These are phyloP conservation scores for Saccostrea echinata DNA, from an alignment of 1,140 invertebrate species.

Conservation along the genomic window DNA sequence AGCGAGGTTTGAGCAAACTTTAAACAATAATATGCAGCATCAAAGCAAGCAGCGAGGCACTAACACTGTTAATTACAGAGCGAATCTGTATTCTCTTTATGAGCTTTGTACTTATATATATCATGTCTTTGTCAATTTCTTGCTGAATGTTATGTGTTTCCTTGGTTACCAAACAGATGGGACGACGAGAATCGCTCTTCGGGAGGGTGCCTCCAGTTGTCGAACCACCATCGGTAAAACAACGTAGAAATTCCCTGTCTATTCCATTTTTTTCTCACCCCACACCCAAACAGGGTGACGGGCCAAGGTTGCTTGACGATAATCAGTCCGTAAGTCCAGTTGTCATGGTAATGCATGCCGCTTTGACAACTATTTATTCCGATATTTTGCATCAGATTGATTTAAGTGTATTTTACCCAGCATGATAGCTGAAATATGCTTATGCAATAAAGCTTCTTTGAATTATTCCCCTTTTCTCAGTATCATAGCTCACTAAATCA, in stretches of 20 bases:
- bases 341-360: conserved; percentile 43
- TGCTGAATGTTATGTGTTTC: conserved; percentile 54
- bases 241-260: conserved; percentile 58
- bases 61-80: background rate
- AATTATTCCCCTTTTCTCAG: conserved; percentile 5
- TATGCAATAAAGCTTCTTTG: background rate
- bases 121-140: conserved; percentile 32
- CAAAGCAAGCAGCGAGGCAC: background rate
- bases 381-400: conserved; percentile 50
- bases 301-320: conserved; percentile 50
- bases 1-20: background rate
- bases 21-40: background rate
- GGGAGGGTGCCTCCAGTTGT: conserved; percentile 48
- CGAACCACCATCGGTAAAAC: conserved; percentile 53
- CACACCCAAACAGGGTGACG: conserved; percentile 50
- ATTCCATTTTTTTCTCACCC: conserved; percentile 58
- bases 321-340: conserved; percentile 54
- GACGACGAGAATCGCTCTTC: conserved; percentile 58
- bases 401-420: background rate
- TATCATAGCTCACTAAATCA: too few species aligned
- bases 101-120: conserved; percentile 15
- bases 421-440: background rate
- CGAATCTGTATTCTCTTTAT: background rate
- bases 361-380: conserved; percentile 22
- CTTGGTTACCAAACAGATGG: conserved; percentile 59